phyloP scores from a whole-genome alignment of 1,140 invertebrate species.

The Melipona quadrifasciata region DNA sequence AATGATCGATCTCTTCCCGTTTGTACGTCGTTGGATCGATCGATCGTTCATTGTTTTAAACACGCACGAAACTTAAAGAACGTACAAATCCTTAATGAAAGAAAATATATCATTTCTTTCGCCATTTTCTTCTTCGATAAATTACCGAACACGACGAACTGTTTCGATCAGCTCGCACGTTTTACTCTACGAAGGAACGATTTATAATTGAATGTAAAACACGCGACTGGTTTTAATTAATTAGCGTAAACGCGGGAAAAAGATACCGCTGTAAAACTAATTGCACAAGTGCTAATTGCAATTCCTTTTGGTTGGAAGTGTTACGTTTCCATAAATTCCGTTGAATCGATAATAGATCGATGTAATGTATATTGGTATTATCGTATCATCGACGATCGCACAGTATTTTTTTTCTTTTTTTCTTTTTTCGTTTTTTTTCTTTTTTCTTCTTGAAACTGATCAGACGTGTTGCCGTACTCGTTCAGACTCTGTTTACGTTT shows the following conservation, averaged over 20 bases:
- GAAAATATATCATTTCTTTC: background rate
- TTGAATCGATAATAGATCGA: conserved; percentile 5
- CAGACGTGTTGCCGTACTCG: background rate
- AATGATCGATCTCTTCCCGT: background rate
- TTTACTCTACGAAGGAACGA: conserved; percentile 36
- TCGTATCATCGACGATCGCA: background rate
- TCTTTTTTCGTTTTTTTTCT: too few relatives aligned
- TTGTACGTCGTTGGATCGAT: background rate
- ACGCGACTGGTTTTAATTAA: background rate
- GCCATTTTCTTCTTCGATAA: background rate
- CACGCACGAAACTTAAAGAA: background rate
- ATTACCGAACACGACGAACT: background rate
- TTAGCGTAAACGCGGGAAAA: background rate
- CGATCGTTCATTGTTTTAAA: background rate
- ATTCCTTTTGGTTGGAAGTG: conserved; percentile 46
- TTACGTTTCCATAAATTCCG: conserved; percentile 40
- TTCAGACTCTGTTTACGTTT: conserved; percentile 75
- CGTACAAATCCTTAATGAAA: background rate
- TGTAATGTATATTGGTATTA: background rate
- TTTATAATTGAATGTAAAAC: conserved; percentile 29
- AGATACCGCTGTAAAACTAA: conserved; percentile 18
- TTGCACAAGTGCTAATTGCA: conserved; percentile 19
- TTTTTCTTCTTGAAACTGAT: background rate
- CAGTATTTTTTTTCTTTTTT: too few relatives aligned
- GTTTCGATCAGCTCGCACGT: background rate